Base-by-base conservation (phyloP, 2,797 vertebrate species). In the Heterohyrax brucei region DNA sequence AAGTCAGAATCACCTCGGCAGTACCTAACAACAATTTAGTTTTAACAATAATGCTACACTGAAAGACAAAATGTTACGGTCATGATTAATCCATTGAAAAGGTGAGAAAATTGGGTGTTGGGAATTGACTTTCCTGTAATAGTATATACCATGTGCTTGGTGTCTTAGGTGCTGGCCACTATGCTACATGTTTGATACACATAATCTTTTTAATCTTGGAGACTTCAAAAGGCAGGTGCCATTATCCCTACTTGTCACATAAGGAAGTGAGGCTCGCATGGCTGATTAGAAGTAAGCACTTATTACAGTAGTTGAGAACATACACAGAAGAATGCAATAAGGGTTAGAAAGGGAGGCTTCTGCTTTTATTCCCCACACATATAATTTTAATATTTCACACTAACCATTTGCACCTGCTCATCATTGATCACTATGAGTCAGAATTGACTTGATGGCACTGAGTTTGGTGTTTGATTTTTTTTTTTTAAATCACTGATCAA, bases 371-470 rank as follows among this genome's bases (percentile, higher is more conserved):
- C 81, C 59, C 30, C 16, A 77, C 46, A 89, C 53, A 72, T 16
- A 14, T 33, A 90, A 18, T 70, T 95, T 84, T 13, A 89, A 5
- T 50, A 83, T 87, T 97, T 90, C 86, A 89, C 79, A 75, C 82
- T 89, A 68, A 76, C 3, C 30, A 46, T 81, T 78, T 92, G 18
- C 18, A 56, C 53, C 53, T 56, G 18, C 53, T 56, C 53, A 12
- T 56, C 53, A 56, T 16, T 56, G 4, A 13, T 56, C 39, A 39
- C 39, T 39, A 39, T 39, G 39, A 39, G 39, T 39, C 39, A 39
- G 39, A 39, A 39, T 39, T 39, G 39, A 39, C 39, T 39, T 39
- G 39, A 39, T 39, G 39, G 39, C 39, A 39, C 39, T 39, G 39
- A 39, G 39, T 39, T 39, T 3, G 39, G 39, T 39, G 39, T 39